phyloP scores from a whole-genome alignment of 2,797 vertebrate genomes.

The Masticophis lateralis region DNA sequence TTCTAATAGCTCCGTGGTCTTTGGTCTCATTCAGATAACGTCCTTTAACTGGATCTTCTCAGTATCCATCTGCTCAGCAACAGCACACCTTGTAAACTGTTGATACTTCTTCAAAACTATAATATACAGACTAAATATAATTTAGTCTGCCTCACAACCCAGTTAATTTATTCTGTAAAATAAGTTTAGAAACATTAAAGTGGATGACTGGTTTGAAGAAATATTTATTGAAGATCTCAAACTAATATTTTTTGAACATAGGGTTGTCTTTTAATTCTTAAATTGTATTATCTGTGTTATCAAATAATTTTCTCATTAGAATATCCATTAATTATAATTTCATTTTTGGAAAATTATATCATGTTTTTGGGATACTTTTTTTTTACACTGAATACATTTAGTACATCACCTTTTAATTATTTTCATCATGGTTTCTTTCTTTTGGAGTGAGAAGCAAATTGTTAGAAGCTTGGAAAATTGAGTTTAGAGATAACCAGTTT shows the following conservation, averaged over 20 bases:
- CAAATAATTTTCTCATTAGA: background rate
- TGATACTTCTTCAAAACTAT: background rate
- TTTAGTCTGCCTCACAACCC: background rate
- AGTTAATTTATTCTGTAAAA: background rate
- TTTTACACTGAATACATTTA: constrained; percentile 47
- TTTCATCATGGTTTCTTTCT: constrained; percentile 38
- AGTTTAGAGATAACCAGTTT: constrained; percentile 44
- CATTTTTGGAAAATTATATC: background rate
- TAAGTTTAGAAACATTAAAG: background rate
- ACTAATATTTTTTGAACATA: background rate
- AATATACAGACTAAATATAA: background rate
- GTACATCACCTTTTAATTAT: constrained; percentile 45
- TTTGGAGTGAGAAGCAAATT: constrained; percentile 48
- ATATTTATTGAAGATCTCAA: background rate
- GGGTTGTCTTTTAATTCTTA: background rate
- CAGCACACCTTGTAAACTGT: no score
- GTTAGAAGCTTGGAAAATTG: constrained; percentile 53
- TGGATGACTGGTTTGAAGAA: background rate
- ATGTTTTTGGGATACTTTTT: background rate
- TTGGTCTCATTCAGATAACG: background rate
- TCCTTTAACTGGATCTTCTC: background rate
- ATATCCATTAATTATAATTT: background rate
- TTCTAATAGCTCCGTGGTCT: background rate
- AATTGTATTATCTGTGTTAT: background rate
- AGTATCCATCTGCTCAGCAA: background rate